Evolutionary conservation across 2,888 invertebrate species (phyloP).

Genomic region (Philonicus albiceps): DNA sequence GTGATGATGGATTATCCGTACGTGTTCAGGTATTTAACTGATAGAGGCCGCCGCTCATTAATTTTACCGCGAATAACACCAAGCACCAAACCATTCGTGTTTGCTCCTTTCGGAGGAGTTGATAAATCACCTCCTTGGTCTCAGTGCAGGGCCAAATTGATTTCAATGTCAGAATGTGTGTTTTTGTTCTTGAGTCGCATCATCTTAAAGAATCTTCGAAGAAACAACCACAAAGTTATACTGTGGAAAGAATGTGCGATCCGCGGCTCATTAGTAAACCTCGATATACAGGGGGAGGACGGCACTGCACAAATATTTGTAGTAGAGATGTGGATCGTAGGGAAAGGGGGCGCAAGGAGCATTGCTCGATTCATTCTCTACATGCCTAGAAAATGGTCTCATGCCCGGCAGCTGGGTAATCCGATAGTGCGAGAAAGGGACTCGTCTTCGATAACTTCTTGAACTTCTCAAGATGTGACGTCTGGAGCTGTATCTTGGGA

Average conservation of each 20-base stretch:
- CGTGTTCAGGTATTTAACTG: slow-evolving; percentile 48
- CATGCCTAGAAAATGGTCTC: not conserved
- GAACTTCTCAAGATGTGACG: slow-evolving; percentile 21
- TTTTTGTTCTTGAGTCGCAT: not conserved
- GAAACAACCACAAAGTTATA: not conserved
- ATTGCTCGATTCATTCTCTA: not conserved
- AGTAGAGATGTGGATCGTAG: not conserved
- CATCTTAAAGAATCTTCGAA: not conserved
- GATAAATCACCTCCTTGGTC: slow-evolving; percentile 33
- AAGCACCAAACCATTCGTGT: not conserved
- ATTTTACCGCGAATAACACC: slow-evolving; percentile 35
- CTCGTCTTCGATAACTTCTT: not conserved
- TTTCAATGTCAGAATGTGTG: slow-evolving; percentile 39
- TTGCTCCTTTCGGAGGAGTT: slow-evolving; percentile 22
- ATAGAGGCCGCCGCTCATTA: slow-evolving; percentile 41
- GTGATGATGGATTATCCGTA: slow-evolving; percentile 47
- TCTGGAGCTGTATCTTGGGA: slow-evolving; percentile 7
- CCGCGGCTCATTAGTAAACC: not conserved
- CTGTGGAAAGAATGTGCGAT: not conserved
- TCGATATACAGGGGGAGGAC: not conserved
- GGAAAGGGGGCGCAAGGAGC: not conserved
- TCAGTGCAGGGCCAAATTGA: slow-evolving; percentile 15
- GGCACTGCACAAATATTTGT: not conserved
- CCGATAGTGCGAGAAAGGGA: not conserved
- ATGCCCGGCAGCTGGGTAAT: not conserved